Conservation (phyloP, 2,888 invertebrate genomes). For the Neria commutata region DNA sequence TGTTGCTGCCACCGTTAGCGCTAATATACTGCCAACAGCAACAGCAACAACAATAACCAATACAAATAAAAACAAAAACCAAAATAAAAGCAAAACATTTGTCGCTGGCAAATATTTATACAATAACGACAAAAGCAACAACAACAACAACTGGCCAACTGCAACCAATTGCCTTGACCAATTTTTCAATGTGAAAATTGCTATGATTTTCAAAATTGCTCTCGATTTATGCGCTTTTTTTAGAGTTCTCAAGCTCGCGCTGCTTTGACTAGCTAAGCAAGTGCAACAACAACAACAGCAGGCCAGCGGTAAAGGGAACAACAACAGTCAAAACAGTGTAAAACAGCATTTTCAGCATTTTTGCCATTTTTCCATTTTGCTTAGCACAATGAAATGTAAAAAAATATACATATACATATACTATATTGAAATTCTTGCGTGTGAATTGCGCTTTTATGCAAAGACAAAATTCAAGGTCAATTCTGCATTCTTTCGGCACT, state of each 20-base stretch:
- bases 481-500: not conserved
- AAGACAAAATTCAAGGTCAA: not conserved
- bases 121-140: not conserved
- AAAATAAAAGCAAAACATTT: too few relatives aligned
- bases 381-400: not conserved
- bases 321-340: not conserved
- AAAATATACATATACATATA: too few relatives aligned
- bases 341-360: too few relatives aligned
- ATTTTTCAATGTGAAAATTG: constrained; percentile 6
- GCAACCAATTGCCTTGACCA: constrained; percentile 1
- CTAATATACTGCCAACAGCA: constrained; percentile 7
- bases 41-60: not conserved
- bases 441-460: not conserved
- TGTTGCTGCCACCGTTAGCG: too few relatives aligned
- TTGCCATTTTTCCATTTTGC: too few relatives aligned
- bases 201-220: not conserved
- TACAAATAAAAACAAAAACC: too few relatives aligned
- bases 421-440: not conserved
- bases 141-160: not conserved
- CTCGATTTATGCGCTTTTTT: not conserved
- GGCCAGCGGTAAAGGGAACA: not conserved
- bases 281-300: not conserved
- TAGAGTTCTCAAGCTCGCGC: not conserved
- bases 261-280: not conserved
- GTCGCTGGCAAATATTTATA: too few relatives aligned